Percentiles rank a stretch among this genome's conserved stretches.
These are phyloP conservation scores for Daubentonia madagascariensis DNA, from an alignment of 2,113 vertebrate species.

Conservation along the genomic window DNA sequence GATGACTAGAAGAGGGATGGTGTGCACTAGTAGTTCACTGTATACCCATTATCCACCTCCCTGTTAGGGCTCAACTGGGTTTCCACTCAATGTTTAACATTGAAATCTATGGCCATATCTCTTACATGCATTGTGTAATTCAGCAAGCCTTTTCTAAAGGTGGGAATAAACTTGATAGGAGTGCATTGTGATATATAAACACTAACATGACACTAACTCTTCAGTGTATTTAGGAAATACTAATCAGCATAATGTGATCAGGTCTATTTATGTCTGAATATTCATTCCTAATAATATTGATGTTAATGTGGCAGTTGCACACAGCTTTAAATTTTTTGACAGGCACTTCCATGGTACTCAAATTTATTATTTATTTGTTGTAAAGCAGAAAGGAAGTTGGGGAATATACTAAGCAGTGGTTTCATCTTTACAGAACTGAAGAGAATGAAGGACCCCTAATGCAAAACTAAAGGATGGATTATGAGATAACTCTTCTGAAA, in stretches of 20 bases:
- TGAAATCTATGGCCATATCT: background rate
- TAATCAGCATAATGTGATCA: background rate
- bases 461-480: background rate
- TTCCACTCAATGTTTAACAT: background rate
- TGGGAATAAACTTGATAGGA: background rate
- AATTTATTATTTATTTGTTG: background rate
- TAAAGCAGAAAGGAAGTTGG: background rate
- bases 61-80: background rate
- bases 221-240: background rate
- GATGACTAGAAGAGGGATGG: fast-evolving
- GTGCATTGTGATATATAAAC: background rate
- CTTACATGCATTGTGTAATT: background rate
- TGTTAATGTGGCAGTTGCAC: background rate
- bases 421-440: background rate
- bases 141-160: background rate
- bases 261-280: background rate
- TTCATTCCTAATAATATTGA: background rate
- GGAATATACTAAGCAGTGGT: background rate
- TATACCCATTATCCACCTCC: background rate
- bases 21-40: background rate
- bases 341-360: fast-evolving
- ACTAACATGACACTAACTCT: background rate
- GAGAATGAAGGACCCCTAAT: background rate
- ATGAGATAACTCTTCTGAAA: background rate
- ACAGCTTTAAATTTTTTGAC: background rate